Evolutionary conservation across 2,113 vertebrate genomes (phyloP), one percentile per base, ranked within the genome.

Genomic region (Elephantulus edwardii): DNA sequence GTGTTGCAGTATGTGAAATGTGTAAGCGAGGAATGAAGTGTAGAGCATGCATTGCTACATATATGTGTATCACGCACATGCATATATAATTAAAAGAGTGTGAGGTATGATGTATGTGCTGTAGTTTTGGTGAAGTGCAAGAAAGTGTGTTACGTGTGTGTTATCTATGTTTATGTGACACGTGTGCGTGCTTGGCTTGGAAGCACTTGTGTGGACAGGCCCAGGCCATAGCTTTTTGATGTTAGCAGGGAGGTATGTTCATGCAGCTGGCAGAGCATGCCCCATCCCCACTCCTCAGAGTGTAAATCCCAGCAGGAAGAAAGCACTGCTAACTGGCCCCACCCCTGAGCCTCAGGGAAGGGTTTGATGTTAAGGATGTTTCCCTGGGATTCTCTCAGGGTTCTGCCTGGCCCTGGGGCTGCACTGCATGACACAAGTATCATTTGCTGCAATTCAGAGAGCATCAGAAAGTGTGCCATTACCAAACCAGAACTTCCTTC

Each of bases 121-220:
- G 22, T n/a, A n/a, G n/a, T n/a, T n/a, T n/a, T n/a, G n/a, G 11
- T 7, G 46, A 3, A 13, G 6, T 19, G 33, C 74, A 14, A n/a
- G 16, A 13, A 2, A 52, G 17, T 20, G 14, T 22, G 19, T 19
- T 8, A 9, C 14, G 30, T 85, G 22, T 26, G 28, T 81, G 35
- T 5, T 8, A 33, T n/a, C 10, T 88, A 7, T 72, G 35, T 38
- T 16, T 26, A 10, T 50, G 50, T 48, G 48, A 28, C 35, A 28
- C 5, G 46, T 44, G 19, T 50, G 16, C 17, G 35, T 26, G 17
- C 70, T 72, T 3, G 9, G 78, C 35, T 4, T 1, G 10, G 81
- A 11, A 46, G 48, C 70, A 8, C 91, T 42, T 81, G 92, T 87
- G 86, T 64, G 90, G 58, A 86, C 77, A 95, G 81, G 81, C 22